These are phyloP conservation scores for Actinemys pallida DNA, from an alignment of 2,113 vertebrate genomes.

Conservation along the genomic window DNA sequence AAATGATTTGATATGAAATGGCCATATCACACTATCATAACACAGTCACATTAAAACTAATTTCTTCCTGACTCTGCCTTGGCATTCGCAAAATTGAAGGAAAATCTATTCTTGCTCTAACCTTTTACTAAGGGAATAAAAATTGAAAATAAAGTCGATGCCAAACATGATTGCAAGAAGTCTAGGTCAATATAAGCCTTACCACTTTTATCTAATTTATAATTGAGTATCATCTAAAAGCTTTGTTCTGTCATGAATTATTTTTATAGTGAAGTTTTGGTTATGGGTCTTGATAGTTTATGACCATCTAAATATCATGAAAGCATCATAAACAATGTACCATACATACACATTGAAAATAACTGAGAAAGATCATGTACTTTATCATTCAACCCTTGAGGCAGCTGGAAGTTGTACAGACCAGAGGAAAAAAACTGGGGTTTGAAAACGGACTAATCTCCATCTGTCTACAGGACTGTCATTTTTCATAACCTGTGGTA, in stretches of 20 bases:
- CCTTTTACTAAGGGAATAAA: slow-evolving; percentile 22
- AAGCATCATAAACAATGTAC: slow-evolving; percentile 59
- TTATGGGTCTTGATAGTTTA: slow-evolving; percentile 55
- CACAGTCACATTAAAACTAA: slow-evolving; percentile 31
- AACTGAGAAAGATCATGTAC: slow-evolving; percentile 55
- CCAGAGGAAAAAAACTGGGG: not conserved
- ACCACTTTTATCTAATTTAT: slow-evolving; percentile 61
- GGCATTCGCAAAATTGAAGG: slow-evolving; percentile 49
- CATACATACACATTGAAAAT: slow-evolving; percentile 11
- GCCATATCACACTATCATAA: slow-evolving; percentile 18
- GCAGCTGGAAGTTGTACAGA: slow-evolving; percentile 60
- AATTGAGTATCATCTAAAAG: slow-evolving; percentile 57
- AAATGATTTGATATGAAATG: slow-evolving; percentile 49
- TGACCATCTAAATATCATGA: slow-evolving; percentile 61
- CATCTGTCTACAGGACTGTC: slow-evolving; percentile 17
- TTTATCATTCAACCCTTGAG: slow-evolving; percentile 32
- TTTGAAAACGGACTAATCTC: slow-evolving; percentile 32
- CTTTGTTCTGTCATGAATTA: slow-evolving; percentile 48
- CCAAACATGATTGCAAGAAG: slow-evolving; percentile 29
- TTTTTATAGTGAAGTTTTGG: slow-evolving; percentile 15
- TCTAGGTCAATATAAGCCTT: slow-evolving; percentile 23
- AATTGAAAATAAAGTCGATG: slow-evolving; percentile 60
- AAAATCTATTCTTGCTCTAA: slow-evolving; percentile 63
- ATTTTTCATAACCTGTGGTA: slow-evolving; percentile 49
- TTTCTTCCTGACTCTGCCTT: slow-evolving; percentile 26